Base-by-base conservation (phyloP, 2,797 vertebrate species). In the Pygocentrus nattereri region DNA sequence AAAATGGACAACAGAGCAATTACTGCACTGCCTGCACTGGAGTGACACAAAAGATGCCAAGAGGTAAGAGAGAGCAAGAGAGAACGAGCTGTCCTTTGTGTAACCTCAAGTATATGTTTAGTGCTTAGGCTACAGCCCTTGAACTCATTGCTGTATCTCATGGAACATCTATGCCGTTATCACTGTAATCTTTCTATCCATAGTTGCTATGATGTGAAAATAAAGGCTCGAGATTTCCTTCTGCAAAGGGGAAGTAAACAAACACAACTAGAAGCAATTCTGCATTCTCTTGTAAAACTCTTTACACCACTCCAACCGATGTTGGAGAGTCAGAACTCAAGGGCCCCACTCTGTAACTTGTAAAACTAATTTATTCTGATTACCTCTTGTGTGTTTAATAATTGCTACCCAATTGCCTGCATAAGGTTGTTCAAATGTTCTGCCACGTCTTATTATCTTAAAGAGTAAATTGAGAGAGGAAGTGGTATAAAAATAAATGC, bases 351-450 rank as follows among this genome's bases (percentile, higher is more conserved):
- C n/a, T n/a, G n/a, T n/a, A n/a, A n/a, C 23, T 44, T 11, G 23
- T 12, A 41, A 41, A 3, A 23, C 10, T 68, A 4, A 70, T 70
- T 70, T 70, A 50, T 50, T 47, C 65, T 44, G n/a, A 44, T 25
- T 16, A 12, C 13, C 30, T 38, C 10, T 27, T 5, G 11, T 21
- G 12, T 49, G 41, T 52, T 21, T 72, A 21, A 49, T 71, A 25
- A 71, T 71, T 38, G n/a, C 10, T n/a, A 13, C 15, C n/a, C 15
- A 25, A 65, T 16, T 38, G 34, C 30, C 31, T 19, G 62, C 31
- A 38, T 38, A 38, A 69, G 34, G 38, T 47, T 70, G 30, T 21
- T 56, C 27, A 71, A n/a, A 72, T 56, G 18, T 72, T 72, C 50
- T 56, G 16, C 49, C 1, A 19, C 49, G 34, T 34, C 70, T 54